Base-by-base conservation (phyloP, 2,113 vertebrate genomes). In the Heptranchias perlo region DNA sequence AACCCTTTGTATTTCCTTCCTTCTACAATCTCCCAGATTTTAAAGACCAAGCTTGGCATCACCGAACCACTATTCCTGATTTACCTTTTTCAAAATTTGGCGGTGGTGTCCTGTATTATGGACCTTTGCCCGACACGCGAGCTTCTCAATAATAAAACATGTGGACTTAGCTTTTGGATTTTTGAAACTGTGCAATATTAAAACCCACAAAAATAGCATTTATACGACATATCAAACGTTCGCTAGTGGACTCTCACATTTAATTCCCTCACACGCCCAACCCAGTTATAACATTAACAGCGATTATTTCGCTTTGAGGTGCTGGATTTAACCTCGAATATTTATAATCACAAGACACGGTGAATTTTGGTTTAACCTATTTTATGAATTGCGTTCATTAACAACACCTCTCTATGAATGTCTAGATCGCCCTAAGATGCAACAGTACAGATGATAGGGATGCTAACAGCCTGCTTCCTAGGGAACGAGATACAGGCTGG, bases 401-500 rank as follows among this genome's bases (percentile, higher is more conserved):
- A 94, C 62, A 64, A 1, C n/a, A 39, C 31, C 14, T 16, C 18
- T 78, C 11, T 78, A 78, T 44, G 61, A 64, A 11, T 44, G n/a
- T 11, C 3, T 8, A 10, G 65, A 4, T 64, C 65, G 10, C 39
- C 18, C n/a, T 49, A 31, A 6, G 69, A 21, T 69, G 39, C 47
- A 89, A 49, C 28, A 52, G 25, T 69, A 49, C 44, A 18, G 65
- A 35, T 47, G 93, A 49, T 10, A 31, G 25, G 47, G 47, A 69
- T 69, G 8, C 65, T 47, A 47, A 18, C 94, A 35, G 94, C 31
- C 94, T 95, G 65, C 96, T 96, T 52, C 96, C 96, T 76, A 92
- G 96, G 93, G 61, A 96, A 96, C 92, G 96, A 94, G 96, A 91
- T 94, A 96, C 78, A 96, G 76, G 82, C 82, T 96, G 25, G 25